Evolutionary conservation across 2,113 vertebrate species (phyloP).

Genomic region (Lagopus muta): DNA sequence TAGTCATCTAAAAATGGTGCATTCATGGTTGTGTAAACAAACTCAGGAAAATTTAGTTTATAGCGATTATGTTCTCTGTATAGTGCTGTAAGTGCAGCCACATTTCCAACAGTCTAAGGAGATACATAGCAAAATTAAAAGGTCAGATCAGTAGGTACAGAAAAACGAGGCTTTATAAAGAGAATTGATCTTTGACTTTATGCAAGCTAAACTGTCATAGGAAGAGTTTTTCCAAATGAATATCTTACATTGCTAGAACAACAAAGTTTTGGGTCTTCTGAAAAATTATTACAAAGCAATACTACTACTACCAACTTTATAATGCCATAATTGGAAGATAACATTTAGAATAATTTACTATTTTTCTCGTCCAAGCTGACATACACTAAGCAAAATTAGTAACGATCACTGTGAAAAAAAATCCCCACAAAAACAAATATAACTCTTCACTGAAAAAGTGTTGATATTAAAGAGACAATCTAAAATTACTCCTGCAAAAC

Average conservation of each 20-base stretch:
- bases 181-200: neutral
- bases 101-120: slow-evolving; percentile 48
- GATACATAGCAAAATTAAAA: slow-evolving; percentile 40
- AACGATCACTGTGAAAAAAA: slow-evolving; percentile 2
- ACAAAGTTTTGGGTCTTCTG: neutral
- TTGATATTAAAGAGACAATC: slow-evolving; percentile 40
- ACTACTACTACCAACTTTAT: neutral
- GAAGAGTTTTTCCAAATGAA: neutral
- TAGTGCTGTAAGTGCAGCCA: neutral
- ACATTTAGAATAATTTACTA: neutral
- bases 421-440: neutral
- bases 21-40: slow-evolving; percentile 26
- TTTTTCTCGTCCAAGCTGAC: neutral
- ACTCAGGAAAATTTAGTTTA: slow-evolving; percentile 58
- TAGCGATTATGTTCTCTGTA: slow-evolving; percentile 27
- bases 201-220: neutral
- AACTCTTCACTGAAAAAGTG: slow-evolving; percentile 14
- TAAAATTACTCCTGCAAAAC: slow-evolving; percentile 12
- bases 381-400: neutral
- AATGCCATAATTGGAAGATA: neutral
- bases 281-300: neutral
- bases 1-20: slow-evolving; percentile 18
- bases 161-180: neutral
- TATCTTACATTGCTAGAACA: neutral
- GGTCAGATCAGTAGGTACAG: slow-evolving; percentile 8